Evolutionary conservation across 2,797 vertebrate genomes (phyloP).

Genomic region (Nyctibius grandis): DNA sequence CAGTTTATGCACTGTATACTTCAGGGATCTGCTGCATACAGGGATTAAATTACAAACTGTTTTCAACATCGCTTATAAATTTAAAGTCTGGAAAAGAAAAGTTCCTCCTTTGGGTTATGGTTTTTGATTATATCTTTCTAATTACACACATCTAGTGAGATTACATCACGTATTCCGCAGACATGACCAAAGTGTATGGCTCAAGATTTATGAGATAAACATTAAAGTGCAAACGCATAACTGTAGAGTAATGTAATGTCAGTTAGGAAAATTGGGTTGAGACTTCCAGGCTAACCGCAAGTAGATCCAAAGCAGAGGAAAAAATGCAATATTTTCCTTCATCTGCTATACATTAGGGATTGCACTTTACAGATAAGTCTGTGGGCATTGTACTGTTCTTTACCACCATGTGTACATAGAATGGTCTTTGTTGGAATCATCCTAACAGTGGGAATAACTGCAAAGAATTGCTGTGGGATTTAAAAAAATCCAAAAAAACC

Average conservation of each 20-base stretch:
- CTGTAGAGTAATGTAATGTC: constrained; percentile 24
- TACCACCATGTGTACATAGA: background rate
- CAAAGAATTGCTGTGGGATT: background rate
- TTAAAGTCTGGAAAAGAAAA: constrained; percentile 20
- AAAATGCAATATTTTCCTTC: background rate
- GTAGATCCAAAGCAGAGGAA: background rate
- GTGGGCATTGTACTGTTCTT: background rate
- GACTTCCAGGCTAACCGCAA: background rate
- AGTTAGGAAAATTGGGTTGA: constrained; percentile 28
- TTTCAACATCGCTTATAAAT: background rate
- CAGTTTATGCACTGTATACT: background rate
- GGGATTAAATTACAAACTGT: constrained; percentile 9
- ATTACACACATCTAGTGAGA: constrained; percentile 58
- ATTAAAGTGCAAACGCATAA: constrained; percentile 37
- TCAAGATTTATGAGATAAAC: constrained; percentile 64
- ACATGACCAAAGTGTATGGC: constrained; percentile 51
- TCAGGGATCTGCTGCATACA: background rate
- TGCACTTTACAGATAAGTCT: background rate
- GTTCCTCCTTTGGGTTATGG: constrained; percentile 2
- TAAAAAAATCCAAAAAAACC: no score
- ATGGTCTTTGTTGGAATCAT: background rate
- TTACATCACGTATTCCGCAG: constrained; percentile 69
- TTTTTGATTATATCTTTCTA: constrained; percentile 67
- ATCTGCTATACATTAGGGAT: background rate
- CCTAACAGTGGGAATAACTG: background rate